Evolutionary conservation across 2,888 invertebrate genomes (phyloP).

Genomic region (Esperia sulphurella): DNA sequence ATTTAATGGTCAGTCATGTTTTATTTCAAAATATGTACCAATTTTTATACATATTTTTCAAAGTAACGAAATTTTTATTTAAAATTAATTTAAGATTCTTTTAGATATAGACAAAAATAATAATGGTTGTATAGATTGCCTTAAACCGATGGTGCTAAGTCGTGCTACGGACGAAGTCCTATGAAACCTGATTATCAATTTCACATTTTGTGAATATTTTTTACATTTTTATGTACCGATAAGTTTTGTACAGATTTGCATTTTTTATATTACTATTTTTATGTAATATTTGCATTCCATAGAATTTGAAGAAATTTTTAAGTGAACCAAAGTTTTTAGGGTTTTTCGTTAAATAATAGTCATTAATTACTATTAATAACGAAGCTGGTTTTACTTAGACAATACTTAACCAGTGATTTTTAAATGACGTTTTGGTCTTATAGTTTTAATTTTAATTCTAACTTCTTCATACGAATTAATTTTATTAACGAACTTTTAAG

Average conservation of each 20-base stretch:
- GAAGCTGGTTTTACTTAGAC: no score
- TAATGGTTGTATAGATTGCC: conserved; percentile 27
- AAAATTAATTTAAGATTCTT: conserved; percentile 1
- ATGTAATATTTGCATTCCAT: conserved; percentile 4
- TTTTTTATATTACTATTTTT: conserved; percentile 35
- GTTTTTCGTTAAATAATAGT: not conserved
- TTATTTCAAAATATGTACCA: conserved; percentile 7
- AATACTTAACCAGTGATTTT: no score
- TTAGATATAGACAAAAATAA: conserved; percentile 22
- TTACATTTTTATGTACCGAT: conserved; percentile 34
- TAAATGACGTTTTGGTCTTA: no score
- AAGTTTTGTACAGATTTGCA: conserved; percentile 65
- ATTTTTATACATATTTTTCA: no score
- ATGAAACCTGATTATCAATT: conserved; percentile 53
- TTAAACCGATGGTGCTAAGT: conserved; percentile 67
- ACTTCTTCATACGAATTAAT: no score
- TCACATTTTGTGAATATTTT: conserved; percentile 63
- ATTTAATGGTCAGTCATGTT: conserved; percentile 31
- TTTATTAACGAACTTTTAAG: no score
- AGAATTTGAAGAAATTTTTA: not conserved
- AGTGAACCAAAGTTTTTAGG: not conserved
- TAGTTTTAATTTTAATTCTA: no score
- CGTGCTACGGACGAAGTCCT: conserved; percentile 72
- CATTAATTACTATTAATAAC: no score
- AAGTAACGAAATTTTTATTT: not conserved